Percentiles rank a stretch among this genome's conserved stretches.
Evolutionary conservation across 2,888 invertebrate species (phyloP).

Genomic region (Dichetophora obliterata): DNA sequence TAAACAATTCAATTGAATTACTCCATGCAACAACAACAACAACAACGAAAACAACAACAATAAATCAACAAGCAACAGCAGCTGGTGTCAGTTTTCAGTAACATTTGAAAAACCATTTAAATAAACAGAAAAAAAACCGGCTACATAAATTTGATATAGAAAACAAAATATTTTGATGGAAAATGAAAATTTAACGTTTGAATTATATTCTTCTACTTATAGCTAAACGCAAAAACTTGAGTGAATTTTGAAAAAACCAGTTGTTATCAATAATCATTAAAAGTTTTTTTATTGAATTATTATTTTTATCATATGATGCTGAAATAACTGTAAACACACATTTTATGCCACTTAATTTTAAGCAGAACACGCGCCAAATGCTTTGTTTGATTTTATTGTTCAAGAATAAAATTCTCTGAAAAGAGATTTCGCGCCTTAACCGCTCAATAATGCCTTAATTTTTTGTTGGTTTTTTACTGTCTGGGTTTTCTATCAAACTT

Average conservation of each 20-base stretch:
- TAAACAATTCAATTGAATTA: conserved; percentile 26
- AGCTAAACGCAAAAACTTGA: background rate
- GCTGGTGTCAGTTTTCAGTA: conserved; percentile 30
- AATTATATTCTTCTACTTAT: background rate
- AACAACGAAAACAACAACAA: background rate
- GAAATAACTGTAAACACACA: background rate
- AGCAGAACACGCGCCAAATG: background rate
- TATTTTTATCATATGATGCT: background rate
- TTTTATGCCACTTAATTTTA: background rate
- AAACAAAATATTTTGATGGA: background rate
- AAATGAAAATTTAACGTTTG: background rate
- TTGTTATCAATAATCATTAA: background rate
- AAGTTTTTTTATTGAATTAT: background rate
- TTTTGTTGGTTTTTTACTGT: background rate
- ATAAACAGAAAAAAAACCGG: background rate
- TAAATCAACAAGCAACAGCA: background rate
- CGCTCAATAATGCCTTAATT: background rate
- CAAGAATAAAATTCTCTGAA: background rate
- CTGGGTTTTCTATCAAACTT: no score
- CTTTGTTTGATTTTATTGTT: background rate
- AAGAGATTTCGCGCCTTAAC: background rate
- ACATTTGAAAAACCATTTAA: conserved; percentile 10
- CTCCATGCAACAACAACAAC: background rate
- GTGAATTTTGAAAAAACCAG: no score
- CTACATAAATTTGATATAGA: background rate